phyloP scores from a whole-genome alignment of 2,797 vertebrate species.

The Threskiornis aethiopicus region DNA sequence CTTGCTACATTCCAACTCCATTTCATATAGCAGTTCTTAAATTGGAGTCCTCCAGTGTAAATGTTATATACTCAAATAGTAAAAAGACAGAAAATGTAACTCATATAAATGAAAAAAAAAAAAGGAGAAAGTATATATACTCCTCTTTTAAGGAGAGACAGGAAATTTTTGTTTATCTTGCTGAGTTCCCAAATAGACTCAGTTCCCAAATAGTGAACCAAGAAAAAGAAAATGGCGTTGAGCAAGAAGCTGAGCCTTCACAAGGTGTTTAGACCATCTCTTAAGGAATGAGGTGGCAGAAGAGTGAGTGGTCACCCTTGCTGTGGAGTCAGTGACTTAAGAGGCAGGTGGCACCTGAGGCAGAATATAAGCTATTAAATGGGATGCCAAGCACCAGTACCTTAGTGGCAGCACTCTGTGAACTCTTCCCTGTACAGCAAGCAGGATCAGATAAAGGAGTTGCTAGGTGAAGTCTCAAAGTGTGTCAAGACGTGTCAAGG shows the following conservation, averaged over 20 bases:
- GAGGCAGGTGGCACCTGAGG: background rate
- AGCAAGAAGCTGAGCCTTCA: background rate
- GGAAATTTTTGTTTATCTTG: background rate
- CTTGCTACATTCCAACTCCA: background rate
- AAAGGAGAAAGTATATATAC: background rate
- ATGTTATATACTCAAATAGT: background rate
- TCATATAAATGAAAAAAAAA: background rate
- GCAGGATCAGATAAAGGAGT: background rate
- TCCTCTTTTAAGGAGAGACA: background rate
- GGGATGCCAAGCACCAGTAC: background rate
- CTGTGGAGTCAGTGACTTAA: background rate
- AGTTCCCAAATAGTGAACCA: background rate
- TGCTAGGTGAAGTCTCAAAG: background rate
- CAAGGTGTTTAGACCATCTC: background rate
- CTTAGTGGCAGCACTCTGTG: background rate
- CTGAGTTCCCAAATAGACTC: background rate
- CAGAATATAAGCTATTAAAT: background rate
- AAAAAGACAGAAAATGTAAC: background rate
- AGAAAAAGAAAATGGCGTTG: background rate
- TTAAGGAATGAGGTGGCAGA: background rate
- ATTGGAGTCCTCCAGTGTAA: background rate
- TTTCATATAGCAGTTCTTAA: conserved; percentile 4
- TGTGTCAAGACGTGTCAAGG: background rate
- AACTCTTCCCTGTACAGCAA: background rate
- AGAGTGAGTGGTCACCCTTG: background rate